Conservation (phyloP, 1,140 invertebrate genomes). For the Idris sp. region DNA sequence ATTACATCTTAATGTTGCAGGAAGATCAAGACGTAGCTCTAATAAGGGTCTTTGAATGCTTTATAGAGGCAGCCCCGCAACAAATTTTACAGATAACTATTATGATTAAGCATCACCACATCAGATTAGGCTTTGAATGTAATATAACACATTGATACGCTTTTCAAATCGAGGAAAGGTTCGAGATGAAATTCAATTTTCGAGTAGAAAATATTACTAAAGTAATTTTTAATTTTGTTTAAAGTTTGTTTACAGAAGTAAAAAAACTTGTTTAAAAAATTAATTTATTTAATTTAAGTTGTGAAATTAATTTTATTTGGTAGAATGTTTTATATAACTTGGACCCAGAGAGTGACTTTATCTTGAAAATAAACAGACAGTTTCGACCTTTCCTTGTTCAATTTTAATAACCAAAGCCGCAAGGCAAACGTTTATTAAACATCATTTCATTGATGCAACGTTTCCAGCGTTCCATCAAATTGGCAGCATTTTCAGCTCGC, state of each 20-base stretch:
- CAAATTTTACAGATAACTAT: constrained; percentile 89
- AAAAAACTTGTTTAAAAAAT: no score
- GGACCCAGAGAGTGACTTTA: constrained; percentile 15
- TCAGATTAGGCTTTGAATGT: constrained; percentile 73
- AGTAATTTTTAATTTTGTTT: no score
- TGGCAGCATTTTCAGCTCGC: constrained; percentile 85
- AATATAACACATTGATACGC: constrained; percentile 59
- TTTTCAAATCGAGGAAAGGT: constrained; percentile 43
- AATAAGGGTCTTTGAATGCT: constrained; percentile 92
- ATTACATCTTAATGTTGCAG: constrained; percentile 87
- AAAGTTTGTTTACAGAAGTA: no score
- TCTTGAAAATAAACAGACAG: constrained; percentile 26
- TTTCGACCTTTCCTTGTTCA: constrained; percentile 35
- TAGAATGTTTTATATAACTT: no score
- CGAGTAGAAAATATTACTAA: constrained; percentile 7
- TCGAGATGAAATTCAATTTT: constrained; percentile 9
- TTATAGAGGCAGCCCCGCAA: constrained; percentile 93
- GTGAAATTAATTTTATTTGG: no score
- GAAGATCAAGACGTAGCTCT: constrained; percentile 92
- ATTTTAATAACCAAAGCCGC: constrained; percentile 15
- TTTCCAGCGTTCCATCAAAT: constrained; percentile 83
- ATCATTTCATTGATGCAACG: constrained; percentile 39
- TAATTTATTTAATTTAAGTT: no score
- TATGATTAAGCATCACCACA: constrained; percentile 78
- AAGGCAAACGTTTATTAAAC: constrained; percentile 25